Percentiles rank a stretch among this genome's conserved stretches.
Conservation (phyloP, 2,797 vertebrate species). For the Acestrorhynchus altus region DNA sequence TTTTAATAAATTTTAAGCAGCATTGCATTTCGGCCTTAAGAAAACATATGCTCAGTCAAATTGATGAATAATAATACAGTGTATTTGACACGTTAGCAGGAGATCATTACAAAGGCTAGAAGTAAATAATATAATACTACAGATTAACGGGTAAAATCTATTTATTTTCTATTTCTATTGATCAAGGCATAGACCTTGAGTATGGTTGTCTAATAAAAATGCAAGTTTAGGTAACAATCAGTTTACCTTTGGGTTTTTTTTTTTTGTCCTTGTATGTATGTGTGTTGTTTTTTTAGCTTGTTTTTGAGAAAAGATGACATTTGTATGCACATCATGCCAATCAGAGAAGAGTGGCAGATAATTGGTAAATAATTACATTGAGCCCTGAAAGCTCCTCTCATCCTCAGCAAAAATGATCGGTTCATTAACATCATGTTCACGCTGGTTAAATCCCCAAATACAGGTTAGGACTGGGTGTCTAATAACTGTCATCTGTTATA, state of each 20-base stretch:
- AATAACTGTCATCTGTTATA: no score
- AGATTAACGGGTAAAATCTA: neutral
- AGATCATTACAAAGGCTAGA: neutral
- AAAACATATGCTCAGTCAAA: neutral
- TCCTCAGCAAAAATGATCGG: neutral
- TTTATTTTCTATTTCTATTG: neutral
- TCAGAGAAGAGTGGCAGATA: slow-evolving; percentile 1
- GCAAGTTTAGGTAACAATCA: neutral
- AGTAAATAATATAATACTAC: neutral
- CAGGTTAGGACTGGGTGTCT: neutral
- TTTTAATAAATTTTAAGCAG: no score
- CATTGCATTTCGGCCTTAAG: no score
- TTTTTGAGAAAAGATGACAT: slow-evolving; percentile 5
- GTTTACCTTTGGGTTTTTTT: neutral
- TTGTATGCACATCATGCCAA: neutral
- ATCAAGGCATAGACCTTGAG: neutral
- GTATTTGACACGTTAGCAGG: neutral
- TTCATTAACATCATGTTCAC: neutral
- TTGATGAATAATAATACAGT: no score
- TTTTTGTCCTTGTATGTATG: slow-evolving; percentile 3
- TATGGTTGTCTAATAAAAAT: neutral
- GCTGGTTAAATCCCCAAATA: neutral
- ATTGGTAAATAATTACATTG: slow-evolving; percentile 17
- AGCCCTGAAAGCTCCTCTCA: slow-evolving; percentile 3
- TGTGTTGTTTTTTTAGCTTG: neutral